Evolutionary conservation across 2,113 vertebrate species (phyloP).

Genomic region (Scatophagus argus): DNA sequence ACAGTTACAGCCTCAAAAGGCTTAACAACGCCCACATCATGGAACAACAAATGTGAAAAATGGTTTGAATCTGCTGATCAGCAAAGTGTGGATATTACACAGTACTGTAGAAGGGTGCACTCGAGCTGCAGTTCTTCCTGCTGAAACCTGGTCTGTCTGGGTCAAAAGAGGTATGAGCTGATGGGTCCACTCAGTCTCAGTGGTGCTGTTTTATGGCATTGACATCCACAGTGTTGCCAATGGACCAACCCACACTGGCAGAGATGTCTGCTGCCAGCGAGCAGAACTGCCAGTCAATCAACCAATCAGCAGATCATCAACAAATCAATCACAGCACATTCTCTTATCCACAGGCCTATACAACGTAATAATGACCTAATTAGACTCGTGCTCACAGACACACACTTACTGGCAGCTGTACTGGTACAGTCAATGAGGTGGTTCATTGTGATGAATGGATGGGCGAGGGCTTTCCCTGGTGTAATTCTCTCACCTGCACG

Average conservation of each 20-base stretch:
- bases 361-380: slow-evolving; percentile 62
- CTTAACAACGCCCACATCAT: slow-evolving; percentile 40
- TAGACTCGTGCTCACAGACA: slow-evolving; percentile 29
- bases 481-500: slow-evolving; percentile 41
- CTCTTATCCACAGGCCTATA: slow-evolving; percentile 47
- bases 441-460: slow-evolving; percentile 74
- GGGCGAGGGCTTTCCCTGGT: slow-evolving; percentile 27
- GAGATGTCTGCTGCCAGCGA: slow-evolving; percentile 7
- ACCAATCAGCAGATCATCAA: slow-evolving; percentile 56
- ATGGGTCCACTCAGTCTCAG: neutral
- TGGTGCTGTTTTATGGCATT: slow-evolving; percentile 13
- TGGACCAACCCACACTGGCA: neutral
- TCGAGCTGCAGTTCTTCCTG: neutral
- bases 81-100: slow-evolving; percentile 16
- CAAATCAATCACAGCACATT: slow-evolving; percentile 35
- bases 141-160: neutral
- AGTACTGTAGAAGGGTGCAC: slow-evolving; percentile 5
- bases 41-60: slow-evolving; percentile 39
- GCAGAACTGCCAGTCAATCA: slow-evolving; percentile 46
- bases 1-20: slow-evolving; percentile 43
- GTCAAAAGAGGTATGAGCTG: slow-evolving; percentile 6
- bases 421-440: slow-evolving; percentile 68
- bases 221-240: neutral
- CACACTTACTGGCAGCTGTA: slow-evolving; percentile 53
- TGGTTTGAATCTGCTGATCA: slow-evolving; percentile 35